Conservation (phyloP, 2,888 invertebrate species). For the Caenorhabditis wallacei region DNA sequence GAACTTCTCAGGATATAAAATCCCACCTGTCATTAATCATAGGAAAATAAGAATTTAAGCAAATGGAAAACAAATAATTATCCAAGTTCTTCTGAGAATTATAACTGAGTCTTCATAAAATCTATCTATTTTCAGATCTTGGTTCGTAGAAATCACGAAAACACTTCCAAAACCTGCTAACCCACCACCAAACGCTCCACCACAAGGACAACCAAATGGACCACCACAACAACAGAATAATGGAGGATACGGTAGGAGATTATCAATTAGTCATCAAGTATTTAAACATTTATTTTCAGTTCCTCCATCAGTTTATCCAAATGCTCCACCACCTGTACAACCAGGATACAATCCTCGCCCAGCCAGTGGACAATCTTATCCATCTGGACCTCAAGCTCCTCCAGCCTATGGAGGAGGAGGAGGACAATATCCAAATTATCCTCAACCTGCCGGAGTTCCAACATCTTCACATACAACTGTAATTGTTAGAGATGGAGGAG, state of each 20-base stretch:
- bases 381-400: constrained; percentile 51
- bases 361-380: constrained; percentile 50
- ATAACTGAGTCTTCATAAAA: not conserved
- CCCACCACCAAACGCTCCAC: constrained; percentile 62
- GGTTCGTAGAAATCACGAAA: constrained; percentile 81
- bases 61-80: no score
- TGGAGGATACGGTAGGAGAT: constrained; percentile 69
- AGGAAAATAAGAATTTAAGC: no score
- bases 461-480: constrained; percentile 52
- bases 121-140: constrained; percentile 65
- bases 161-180: constrained; percentile 77
- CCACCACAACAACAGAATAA: constrained; percentile 45
- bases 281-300: constrained; percentile 65
- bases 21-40: no score
- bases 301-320: constrained; percentile 80
- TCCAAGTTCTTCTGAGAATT: no score
- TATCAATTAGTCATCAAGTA: not conserved
- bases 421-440: constrained; percentile 28
- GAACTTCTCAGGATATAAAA: no score
- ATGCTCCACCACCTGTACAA: constrained; percentile 75
- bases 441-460: constrained; percentile 31
- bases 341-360: constrained; percentile 44
- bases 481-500: constrained; percentile 51
- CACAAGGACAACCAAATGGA: constrained; percentile 53
- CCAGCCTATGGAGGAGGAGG: constrained; percentile 37